Evolutionary conservation across 2,797 vertebrate species (phyloP).

Genomic region (Oreonectes daqikongensis): DNA sequence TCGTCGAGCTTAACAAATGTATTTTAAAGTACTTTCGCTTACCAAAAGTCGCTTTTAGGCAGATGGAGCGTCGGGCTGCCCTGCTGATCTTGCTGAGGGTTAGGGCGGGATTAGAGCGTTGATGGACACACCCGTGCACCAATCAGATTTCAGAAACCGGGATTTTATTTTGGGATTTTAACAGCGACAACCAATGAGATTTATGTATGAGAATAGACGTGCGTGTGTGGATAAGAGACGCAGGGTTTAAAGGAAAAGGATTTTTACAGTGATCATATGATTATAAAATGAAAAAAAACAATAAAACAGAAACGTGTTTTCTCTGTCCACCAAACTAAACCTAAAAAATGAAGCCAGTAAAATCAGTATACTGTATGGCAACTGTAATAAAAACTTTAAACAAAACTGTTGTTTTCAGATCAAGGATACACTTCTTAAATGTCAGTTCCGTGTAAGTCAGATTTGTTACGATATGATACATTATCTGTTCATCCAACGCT

Average conservation of each 20-base stretch:
- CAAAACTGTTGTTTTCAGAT: neutral
- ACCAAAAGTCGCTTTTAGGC: conserved; percentile 26
- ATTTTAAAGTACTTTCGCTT: conserved; percentile 24
- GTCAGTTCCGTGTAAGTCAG: neutral
- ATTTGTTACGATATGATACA: neutral
- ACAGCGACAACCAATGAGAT: conserved; percentile 69
- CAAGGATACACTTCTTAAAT: neutral
- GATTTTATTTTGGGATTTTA: conserved; percentile 70
- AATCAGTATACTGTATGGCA: neutral
- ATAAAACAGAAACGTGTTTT: no score
- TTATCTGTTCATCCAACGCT: neutral
- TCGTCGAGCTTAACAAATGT: neutral
- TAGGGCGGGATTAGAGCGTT: conserved; percentile 56
- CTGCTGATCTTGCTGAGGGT: conserved; percentile 40
- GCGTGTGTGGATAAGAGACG: neutral
- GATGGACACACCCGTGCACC: conserved; percentile 64
- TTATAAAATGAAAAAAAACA: no score
- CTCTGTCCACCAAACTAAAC: no score
- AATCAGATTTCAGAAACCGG: conserved; percentile 66
- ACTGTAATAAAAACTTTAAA: neutral
- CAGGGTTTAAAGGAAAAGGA: no score
- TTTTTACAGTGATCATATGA: no score
- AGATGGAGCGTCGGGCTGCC: neutral
- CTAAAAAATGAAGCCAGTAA: no score
- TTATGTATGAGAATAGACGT: neutral